Evolutionary conservation across 2,888 invertebrate species (phyloP).

Genomic region (Cephus runcator): DNA sequence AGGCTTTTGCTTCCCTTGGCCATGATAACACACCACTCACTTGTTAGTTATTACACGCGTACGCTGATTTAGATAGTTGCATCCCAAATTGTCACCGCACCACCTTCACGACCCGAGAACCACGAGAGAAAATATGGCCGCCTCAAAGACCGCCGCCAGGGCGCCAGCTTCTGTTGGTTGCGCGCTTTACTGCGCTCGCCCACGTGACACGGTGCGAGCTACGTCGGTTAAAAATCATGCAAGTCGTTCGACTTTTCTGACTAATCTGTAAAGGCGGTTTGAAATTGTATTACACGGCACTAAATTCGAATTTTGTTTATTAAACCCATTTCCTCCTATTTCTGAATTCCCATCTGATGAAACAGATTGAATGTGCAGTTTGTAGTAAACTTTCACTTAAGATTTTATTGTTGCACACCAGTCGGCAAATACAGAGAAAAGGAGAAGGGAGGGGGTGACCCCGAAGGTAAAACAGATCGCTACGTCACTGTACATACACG

Average conservation of each 20-base stretch:
- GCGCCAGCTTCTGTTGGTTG: slow-evolving; percentile 29
- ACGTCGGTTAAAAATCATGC: background rate
- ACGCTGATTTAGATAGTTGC: slow-evolving; percentile 47
- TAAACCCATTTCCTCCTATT: background rate
- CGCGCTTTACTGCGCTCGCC: background rate
- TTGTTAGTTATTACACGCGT: slow-evolving; percentile 32
- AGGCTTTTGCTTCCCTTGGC: slow-evolving; percentile 60
- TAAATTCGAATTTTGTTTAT: background rate
- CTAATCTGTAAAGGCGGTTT: background rate
- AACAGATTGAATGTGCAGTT: background rate
- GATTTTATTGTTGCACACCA: background rate
- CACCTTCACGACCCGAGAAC: slow-evolving; percentile 49
- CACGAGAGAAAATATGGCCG: slow-evolving; percentile 62
- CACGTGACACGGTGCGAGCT: background rate
- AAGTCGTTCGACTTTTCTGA: background rate
- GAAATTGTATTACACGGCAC: background rate
- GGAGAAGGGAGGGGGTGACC: background rate
- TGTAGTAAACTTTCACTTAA: background rate
- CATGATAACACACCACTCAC: slow-evolving; percentile 45
- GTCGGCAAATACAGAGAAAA: background rate
- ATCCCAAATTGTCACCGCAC: slow-evolving; percentile 54
- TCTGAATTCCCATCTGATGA: background rate
- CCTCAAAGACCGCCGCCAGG: slow-evolving; percentile 44
- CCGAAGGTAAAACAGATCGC: background rate
- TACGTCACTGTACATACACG: background rate